These are phyloP conservation scores for Carassius carassius DNA, from an alignment of 2,113 vertebrate species.

Conservation along the genomic window DNA sequence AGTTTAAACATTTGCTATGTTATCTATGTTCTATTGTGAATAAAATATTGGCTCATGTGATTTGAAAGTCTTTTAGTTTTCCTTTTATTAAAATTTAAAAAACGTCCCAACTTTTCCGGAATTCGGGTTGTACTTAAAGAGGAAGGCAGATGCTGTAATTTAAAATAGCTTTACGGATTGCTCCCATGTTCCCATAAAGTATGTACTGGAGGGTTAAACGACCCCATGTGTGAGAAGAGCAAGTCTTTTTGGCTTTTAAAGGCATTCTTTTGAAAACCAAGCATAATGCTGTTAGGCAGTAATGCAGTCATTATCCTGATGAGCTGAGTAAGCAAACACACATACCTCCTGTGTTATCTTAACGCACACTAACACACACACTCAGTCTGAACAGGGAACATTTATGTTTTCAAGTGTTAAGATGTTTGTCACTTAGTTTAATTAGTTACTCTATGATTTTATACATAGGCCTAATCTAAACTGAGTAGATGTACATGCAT, in stretches of 20 bases:
- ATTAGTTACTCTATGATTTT: not conserved
- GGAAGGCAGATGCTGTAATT: conserved; percentile 33
- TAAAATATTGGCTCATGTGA: too few species aligned
- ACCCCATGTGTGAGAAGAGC: conserved; percentile 29
- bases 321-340: conserved; percentile 45
- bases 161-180: conserved; percentile 23
- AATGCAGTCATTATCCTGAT: conserved; percentile 34
- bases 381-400: not conserved
- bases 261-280: conserved; percentile 44
- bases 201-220: conserved; percentile 17
- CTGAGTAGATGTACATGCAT: not conserved
- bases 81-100: too few species aligned
- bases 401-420: not conserved
- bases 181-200: conserved; percentile 17
- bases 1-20: too few species aligned
- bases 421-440: not conserved
- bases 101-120: too few species aligned
- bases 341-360: conserved; percentile 23
- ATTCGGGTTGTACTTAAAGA: not conserved
- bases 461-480: not conserved
- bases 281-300: conserved; percentile 47
- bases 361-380: conserved; percentile 39
- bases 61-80: too few species aligned
- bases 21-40: too few species aligned
- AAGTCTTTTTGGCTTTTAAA: conserved; percentile 50